Base-by-base conservation (phyloP, 92 coral and sea anemone species). In the Meandrina meandrites region DNA sequence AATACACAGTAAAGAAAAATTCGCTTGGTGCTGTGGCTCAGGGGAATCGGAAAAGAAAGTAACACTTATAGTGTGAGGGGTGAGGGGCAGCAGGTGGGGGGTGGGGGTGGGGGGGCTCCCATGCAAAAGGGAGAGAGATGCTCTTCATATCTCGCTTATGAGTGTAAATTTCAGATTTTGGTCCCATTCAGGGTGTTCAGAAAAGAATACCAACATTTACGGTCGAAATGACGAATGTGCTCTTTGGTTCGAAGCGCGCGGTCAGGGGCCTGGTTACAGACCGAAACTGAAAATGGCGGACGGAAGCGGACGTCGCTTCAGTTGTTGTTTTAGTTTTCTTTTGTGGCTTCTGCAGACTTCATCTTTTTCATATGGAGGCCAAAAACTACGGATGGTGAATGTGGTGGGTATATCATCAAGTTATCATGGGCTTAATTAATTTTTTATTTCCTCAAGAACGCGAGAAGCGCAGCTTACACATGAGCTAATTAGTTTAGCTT, bases 311-410 rank as follows among this genome's bases (percentile, higher is more conserved):
- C 15, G 32, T 60, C 42, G 14, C 3, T 10, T 85, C 4, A 11
- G 78, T 73, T 42, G 14, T 42, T 75, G 24, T 31, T 42, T 76
- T 7, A 72, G 76, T n/a, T 58, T 45, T 60, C 35, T 85, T 30
- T 66, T 85, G 24, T 85, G 82, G 82, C 87, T 85, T 64, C 50
- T 85, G 7, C 76, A 62, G 76, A 8, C 53, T 50, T 48, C 45
- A 30, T 42, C 82, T 31, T 40, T 77, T 56, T 82, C 89, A 5
- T 60, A 79, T 78, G 96, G 92, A 27, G 89, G 57, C 10, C 90
- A 53, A 86, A 88, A 90, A 78, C 92, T 93, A 27, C 77, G 93
- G 40, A 93, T 93, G 96, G 96, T 88, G 9, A 91, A 93, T 79
- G 82, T 93, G 96, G 96, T 93, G 85, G 88, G 96, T 89, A 16